Evolutionary conservation across 2,113 vertebrate genomes (phyloP), one percentile per base, ranked within the genome.

Genomic region (Coptodon bakossiorum): DNA sequence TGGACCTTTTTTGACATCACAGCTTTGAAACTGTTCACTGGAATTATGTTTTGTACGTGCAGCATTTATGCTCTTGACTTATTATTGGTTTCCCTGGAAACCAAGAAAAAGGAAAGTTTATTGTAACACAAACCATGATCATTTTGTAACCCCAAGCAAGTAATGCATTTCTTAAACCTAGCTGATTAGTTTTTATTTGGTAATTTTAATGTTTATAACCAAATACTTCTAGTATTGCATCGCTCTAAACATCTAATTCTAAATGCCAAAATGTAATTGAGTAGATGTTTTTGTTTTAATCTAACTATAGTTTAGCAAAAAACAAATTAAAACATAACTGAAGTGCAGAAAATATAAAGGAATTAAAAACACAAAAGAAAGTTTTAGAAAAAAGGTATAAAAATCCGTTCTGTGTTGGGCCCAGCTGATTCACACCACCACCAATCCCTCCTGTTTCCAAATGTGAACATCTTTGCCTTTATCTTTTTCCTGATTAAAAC

Each of bases 181-280:
- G 29, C 3, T 10, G 5, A 63, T 6, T 36, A 2, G 31, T n/a
- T 63, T 63, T 36, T 53, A 36, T 63, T 11, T 63, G 59, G 31
- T 63, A 36, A 11, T 61, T 57, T 57, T 4, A 57, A 27, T 27
- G 12, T 27, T 27, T 27, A 4, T 34, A 61, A 31, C 57, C 57
- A 34, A 61, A 31, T 17, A 17, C 29, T 61, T 34, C 53, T 24
- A 8, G 31, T 34, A 63, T 36, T 63, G 56, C 24, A 0, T 59
- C 22, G 4, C 22, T 24, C 24, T 1, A 29, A 36, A 6, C 9
- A 36, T 6, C 2, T 19, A 36, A 34, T 19, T 36, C 9, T 36
- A 36, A n/a, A 63, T 36, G 59, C 0, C 0, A 19, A 36, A 34
- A 36, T 63, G 59, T 11, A 36, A 36, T 10, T 9, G 1, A 61